phyloP scores from a whole-genome alignment of 1,140 invertebrate species.

The Lithobius niger region DNA sequence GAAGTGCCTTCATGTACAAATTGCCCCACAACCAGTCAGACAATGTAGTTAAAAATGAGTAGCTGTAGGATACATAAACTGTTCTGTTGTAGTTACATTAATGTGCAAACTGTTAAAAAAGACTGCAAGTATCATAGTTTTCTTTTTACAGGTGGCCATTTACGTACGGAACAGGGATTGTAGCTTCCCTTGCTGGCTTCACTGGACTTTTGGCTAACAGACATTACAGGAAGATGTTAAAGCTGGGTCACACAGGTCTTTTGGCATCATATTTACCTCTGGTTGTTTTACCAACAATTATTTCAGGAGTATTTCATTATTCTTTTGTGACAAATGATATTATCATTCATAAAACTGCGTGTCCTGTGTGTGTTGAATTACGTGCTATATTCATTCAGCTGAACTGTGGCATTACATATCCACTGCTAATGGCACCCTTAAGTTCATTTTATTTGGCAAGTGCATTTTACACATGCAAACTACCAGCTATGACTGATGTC shows the following conservation, averaged over 20 bases:
- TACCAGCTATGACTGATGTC: neutral
- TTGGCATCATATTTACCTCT: neutral
- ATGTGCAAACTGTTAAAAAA: too few relatives aligned
- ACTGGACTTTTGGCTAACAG: neutral
- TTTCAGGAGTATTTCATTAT: neutral
- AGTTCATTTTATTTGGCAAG: neutral
- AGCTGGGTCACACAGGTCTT: neutral
- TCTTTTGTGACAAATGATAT: neutral
- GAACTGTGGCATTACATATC: neutral
- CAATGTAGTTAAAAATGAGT: too few relatives aligned
- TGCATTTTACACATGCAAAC: neutral
- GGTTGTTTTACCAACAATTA: neutral
- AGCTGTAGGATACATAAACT: too few relatives aligned
- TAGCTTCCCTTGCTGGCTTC: neutral
- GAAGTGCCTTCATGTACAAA: too few relatives aligned
- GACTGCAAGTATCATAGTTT: neutral
- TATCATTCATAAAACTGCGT: neutral
- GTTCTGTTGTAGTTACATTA: too few relatives aligned
- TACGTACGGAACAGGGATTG: neutral
- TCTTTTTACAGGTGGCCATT: neutral
- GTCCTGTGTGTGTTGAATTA: neutral
- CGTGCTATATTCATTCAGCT: slow-evolving; percentile 1
- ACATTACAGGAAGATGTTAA: neutral
- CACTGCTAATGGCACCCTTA: neutral
- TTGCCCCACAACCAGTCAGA: too few relatives aligned